A percentile compares a stretch with the other conserved stretches of the same genome.
Conservation (phyloP, 2,797 vertebrate genomes). For the Paramormyrops hopkinsi region DNA sequence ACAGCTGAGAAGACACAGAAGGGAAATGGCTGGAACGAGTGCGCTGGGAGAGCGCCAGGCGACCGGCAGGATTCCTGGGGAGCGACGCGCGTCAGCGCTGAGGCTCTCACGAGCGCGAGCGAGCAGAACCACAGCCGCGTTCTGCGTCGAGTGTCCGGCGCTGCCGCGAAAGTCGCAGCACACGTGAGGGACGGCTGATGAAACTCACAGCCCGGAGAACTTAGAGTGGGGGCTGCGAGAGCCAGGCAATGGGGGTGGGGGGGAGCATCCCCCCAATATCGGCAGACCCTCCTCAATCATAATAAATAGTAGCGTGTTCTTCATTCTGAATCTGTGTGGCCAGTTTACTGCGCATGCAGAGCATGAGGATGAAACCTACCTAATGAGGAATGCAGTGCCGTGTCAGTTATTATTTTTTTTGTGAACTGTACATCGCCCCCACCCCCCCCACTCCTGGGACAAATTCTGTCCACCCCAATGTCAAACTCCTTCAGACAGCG, state of each 20-base stretch:
- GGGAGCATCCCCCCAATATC: background rate
- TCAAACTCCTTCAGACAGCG: background rate
- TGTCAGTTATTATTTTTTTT: background rate
- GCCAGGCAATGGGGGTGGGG: background rate
- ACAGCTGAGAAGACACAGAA: slow-evolving; percentile 36
- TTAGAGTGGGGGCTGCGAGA: background rate
- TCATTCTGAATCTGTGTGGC: background rate
- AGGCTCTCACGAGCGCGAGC: slow-evolving; percentile 40
- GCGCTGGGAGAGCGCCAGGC: background rate
- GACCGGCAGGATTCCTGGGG: background rate
- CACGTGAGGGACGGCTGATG: slow-evolving; percentile 24
- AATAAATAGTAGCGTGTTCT: background rate
- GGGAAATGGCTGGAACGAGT: slow-evolving; percentile 34
- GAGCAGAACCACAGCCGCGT: slow-evolving; percentile 22
- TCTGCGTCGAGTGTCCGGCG: slow-evolving; percentile 48
- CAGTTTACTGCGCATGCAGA: background rate
- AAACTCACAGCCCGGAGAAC: slow-evolving; percentile 12
- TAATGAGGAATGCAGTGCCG: background rate
- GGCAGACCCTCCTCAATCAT: background rate
- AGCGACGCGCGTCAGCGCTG: slow-evolving; percentile 28
- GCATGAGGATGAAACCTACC: background rate
- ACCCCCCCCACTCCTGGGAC: background rate
- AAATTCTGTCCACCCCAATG: background rate
- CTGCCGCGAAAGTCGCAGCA: slow-evolving; percentile 46
- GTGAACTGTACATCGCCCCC: background rate